Evolutionary conservation across 2,113 vertebrate species (phyloP).

Genomic region (Sigmodon hispidus): DNA sequence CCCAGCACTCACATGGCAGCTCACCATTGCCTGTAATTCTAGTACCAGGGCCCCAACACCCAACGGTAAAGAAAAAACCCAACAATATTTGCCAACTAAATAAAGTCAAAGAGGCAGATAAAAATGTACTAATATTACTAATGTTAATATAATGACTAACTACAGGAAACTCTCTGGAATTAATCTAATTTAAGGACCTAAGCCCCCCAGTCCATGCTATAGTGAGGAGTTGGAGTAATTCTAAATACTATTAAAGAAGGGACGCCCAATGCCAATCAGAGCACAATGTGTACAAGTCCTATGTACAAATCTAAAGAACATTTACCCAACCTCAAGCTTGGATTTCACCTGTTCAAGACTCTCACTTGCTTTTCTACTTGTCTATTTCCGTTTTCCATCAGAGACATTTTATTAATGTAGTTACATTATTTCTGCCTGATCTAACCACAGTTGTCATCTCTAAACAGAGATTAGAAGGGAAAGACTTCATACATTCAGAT

Average conservation of each 20-base stretch:
- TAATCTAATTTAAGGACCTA: neutral
- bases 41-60: too few species aligned
- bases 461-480: constrained; percentile 17
- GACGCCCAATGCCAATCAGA: neutral
- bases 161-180: neutral
- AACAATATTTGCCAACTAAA: neutral
- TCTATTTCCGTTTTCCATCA: neutral
- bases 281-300: neutral
- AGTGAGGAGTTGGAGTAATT: neutral
- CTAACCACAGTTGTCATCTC: constrained; percentile 28
- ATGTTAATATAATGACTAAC: neutral
- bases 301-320: neutral
- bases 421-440: constrained; percentile 46
- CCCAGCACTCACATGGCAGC: too few species aligned
- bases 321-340: neutral
- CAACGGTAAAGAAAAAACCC: too few species aligned
- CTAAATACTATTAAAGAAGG: neutral
- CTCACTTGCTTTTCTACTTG: neutral
- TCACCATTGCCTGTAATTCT: too few species aligned
- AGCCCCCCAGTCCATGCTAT: neutral
- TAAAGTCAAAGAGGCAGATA: neutral
- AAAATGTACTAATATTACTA: neutral
- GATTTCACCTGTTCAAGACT: neutral
- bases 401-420: neutral
- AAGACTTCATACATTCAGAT: neutral